Base-by-base conservation (phyloP, 2,113 vertebrate genomes). In the human region DNA sequence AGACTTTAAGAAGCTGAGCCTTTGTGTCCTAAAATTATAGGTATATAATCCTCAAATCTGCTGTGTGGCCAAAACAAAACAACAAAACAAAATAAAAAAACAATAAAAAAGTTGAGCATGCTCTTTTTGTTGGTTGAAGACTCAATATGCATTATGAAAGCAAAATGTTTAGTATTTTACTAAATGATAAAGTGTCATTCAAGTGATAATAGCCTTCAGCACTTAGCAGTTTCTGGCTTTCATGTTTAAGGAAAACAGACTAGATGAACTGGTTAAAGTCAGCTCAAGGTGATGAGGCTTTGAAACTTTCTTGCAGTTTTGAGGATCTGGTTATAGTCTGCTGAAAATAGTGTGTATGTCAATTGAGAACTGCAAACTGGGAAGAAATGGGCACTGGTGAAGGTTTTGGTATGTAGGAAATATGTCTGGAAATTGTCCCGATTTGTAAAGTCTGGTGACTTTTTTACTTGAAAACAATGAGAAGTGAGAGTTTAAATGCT, bases 11-110 rank as follows among this genome's bases (percentile, higher is more conserved):
- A 92, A 8, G 32, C 89, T 94, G 88, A 94, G 82, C 59, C 79
- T 97, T 98, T 98, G 92, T 98, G 97, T 97, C 87, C 94, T 98
- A 96, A 98, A 98, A 97, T 98, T 98, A 96, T 96, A 97, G 94
- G 88, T 40, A 45, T 72, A 97, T 98, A 98, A 98, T 98, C 97
- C 97, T 97, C 97, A 96, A 95, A 94, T 98, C 96, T 98, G 52
- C 85, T 98, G 59, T 94, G 80, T 96, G 90, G 78, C 73, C 88
- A 97, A 96, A 96, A 98, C 61, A 64, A 64, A 30, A 59, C 57
- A 59, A 57, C 57, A 59, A 59, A 4, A 59, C 55, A 59, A 23
- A 59, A 64, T 30, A 30, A 64, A 64, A 64, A 96, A 40, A 93
- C 59, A 96, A 93, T 38, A 25, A 79, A 45, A 81, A 90, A 10